Percentiles rank a stretch among this genome's conserved stretches.
These are phyloP conservation scores for Smittia aterrima DNA, from an alignment of 2,888 invertebrate species.

Conservation along the genomic window DNA sequence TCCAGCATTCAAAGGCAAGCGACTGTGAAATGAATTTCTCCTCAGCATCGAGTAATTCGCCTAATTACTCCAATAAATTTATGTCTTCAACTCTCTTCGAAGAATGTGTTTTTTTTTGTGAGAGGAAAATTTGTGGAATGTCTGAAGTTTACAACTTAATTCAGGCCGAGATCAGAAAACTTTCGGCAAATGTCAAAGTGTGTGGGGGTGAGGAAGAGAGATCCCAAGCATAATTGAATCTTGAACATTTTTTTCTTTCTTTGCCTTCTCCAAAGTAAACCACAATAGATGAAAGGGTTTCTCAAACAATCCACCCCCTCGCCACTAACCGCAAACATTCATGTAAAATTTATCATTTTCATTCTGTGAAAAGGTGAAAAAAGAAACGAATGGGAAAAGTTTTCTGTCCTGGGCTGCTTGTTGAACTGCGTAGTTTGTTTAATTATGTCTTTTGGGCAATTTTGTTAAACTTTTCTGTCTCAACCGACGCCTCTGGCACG, in stretches of 20 bases:
- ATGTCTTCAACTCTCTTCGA: constrained; percentile 22
- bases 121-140: too few species aligned
- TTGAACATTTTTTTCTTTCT: background rate
- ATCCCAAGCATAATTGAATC: too few species aligned
- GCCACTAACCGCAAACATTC: background rate
- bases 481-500: too few species aligned
- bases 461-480: too few species aligned
- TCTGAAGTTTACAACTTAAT: too few species aligned
- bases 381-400: background rate
- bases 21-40: constrained; percentile 12
- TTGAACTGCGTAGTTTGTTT: too few species aligned
- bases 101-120: background rate
- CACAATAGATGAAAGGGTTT: background rate
- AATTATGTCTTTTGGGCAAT: too few species aligned
- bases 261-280: background rate
- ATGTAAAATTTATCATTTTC: constrained; percentile 4
- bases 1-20: constrained; percentile 10
- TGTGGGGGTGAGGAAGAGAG: too few species aligned
- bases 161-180: too few species aligned
- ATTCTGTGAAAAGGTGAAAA: background rate
- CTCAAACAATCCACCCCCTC: background rate
- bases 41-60: constrained; percentile 21
- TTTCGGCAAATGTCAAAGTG: too few species aligned
- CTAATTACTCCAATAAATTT: constrained; percentile 34
- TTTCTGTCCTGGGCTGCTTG: constrained; percentile 5